Conservation (phyloP, 2,888 invertebrate species). For the Steromphala cineraria region DNA sequence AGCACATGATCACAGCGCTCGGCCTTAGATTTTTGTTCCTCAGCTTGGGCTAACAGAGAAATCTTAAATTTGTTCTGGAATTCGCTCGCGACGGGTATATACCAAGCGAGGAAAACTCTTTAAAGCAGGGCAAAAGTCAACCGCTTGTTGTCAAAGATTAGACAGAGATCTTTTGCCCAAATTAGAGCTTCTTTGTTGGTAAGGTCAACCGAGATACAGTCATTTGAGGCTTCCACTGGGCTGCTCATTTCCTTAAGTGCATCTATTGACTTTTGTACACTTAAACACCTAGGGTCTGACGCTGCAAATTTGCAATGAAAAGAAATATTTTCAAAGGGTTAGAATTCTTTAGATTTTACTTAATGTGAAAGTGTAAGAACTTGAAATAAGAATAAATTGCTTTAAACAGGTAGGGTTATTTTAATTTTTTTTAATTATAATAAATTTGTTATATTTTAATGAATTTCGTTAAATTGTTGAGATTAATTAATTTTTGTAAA, state of each 20-base stretch:
- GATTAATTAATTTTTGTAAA: too few species aligned
- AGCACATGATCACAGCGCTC: slow-evolving; percentile 12
- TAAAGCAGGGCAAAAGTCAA: slow-evolving; percentile 22
- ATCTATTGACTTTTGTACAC: neutral
- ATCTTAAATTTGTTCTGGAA: slow-evolving; percentile 18
- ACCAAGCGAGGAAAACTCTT: neutral
- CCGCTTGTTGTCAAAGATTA: slow-evolving; percentile 20
- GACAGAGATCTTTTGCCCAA: slow-evolving; percentile 13
- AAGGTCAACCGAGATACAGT: neutral
- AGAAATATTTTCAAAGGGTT: too few species aligned
- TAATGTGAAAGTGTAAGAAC: too few species aligned
- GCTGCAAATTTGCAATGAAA: too few species aligned
- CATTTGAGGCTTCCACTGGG: neutral
- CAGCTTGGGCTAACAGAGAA: slow-evolving; percentile 7
- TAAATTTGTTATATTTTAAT: too few species aligned
- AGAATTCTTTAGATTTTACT: too few species aligned
- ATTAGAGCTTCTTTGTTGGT: slow-evolving; percentile 25
- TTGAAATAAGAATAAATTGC: too few species aligned
- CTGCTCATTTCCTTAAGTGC: slow-evolving; percentile 10
- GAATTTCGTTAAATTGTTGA: too few species aligned
- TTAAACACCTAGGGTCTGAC: too few species aligned
- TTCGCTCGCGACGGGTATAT: slow-evolving; percentile 6
- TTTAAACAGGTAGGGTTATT: too few species aligned
- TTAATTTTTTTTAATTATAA: too few species aligned
- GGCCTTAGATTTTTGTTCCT: neutral